A percentile compares a stretch with the other conserved stretches of the same genome.
Conservation (phyloP, 2,888 invertebrate species). For the Ectemnius cavifrons region DNA sequence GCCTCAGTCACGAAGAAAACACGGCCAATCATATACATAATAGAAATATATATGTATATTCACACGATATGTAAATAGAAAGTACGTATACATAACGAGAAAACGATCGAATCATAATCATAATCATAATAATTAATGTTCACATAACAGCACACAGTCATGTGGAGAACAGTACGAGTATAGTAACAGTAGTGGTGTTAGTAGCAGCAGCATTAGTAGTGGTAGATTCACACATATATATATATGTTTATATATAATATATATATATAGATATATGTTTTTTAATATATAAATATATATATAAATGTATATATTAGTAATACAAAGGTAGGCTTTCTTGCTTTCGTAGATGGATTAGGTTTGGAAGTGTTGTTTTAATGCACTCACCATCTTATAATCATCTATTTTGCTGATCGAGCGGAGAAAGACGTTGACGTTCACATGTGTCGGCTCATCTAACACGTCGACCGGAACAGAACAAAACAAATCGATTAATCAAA, state of each 20-base stretch:
- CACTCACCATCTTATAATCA: slow-evolving; percentile 99
- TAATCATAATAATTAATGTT: no score
- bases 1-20: no score
- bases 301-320: slow-evolving; percentile 54
- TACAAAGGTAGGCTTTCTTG: slow-evolving; percentile 68
- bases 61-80: no score
- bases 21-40: no score
- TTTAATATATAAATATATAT: slow-evolving; percentile 64
- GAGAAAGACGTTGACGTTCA: slow-evolving; percentile 96
- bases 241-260: slow-evolving; percentile 50
- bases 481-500: slow-evolving; percentile 75
- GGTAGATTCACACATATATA: slow-evolving; percentile 32
- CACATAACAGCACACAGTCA: no score
- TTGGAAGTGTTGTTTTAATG: slow-evolving; percentile 54
- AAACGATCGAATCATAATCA: no score
- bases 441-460: slow-evolving; percentile 92
- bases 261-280: slow-evolving; percentile 59
- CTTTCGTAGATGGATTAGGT: slow-evolving; percentile 50
- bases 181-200: no score
- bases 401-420: slow-evolving; percentile 99
- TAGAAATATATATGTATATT: no score
- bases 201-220: no score
- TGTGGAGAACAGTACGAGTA: no score
- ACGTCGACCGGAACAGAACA: slow-evolving; percentile 77
- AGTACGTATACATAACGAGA: no score